phyloP scores from a whole-genome alignment of 1,140 invertebrate species.

The Calliphora vicina region DNA sequence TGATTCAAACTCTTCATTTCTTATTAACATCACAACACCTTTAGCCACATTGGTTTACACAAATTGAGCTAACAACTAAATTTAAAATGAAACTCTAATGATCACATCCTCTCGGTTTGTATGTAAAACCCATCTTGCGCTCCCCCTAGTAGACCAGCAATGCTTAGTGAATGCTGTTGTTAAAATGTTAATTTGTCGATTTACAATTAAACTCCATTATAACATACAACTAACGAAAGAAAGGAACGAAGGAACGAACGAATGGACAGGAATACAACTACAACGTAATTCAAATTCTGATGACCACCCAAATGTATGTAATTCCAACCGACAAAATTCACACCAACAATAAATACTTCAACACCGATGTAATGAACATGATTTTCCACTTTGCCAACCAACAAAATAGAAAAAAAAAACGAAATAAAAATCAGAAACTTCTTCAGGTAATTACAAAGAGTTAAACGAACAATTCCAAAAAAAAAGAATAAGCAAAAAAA shows the following conservation, averaged over 20 bases:
- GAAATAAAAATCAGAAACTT: not conserved
- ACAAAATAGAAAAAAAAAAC: not conserved
- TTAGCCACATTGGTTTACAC: too few species aligned
- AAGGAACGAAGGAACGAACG: too few species aligned
- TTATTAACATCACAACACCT: too few species aligned
- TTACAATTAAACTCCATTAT: slow-evolving; percentile 17
- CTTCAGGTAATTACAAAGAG: not conserved
- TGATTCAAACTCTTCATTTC: too few species aligned
- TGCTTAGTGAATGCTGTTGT: too few species aligned
- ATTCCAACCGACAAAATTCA: not conserved
- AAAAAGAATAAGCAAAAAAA: too few species aligned
- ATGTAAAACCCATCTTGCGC: too few species aligned
- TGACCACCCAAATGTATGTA: not conserved
- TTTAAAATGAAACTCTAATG: too few species aligned
- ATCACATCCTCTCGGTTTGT: too few species aligned
- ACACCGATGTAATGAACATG: slow-evolving; percentile 13
- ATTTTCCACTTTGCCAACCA: not conserved
- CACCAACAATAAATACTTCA: slow-evolving; percentile 16
- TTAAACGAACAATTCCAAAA: not conserved
- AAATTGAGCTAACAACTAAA: too few species aligned
- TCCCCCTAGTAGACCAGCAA: too few species aligned
- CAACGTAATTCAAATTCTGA: slow-evolving; percentile 6
- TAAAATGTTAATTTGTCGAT: slow-evolving; percentile 2
- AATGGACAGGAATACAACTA: not conserved
- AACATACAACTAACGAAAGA: not conserved